Conservation (phyloP, 1,140 invertebrate genomes). For the Achatina immaculata region DNA sequence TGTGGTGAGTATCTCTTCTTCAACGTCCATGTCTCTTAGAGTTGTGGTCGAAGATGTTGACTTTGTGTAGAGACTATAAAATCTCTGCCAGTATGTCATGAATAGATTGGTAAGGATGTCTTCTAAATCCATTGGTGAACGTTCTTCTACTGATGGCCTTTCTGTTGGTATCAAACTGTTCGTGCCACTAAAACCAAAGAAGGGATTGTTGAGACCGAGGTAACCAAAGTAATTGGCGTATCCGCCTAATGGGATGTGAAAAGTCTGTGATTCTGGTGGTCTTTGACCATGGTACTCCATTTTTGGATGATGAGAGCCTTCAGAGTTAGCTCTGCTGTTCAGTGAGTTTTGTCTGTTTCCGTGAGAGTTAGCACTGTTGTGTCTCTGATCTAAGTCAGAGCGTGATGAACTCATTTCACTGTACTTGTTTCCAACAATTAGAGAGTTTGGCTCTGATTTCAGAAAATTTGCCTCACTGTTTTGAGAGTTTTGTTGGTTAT, state of each 20-base stretch:
- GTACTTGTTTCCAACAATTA: neutral
- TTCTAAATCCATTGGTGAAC: neutral
- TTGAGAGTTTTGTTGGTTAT: neutral
- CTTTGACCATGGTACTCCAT: neutral
- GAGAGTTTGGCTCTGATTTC: neutral
- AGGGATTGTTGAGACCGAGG: neutral
- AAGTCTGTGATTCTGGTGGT: neutral
- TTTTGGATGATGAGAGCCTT: neutral
- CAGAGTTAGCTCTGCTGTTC: neutral
- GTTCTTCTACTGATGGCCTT: neutral
- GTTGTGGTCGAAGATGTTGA: neutral
- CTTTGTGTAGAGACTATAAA: neutral
- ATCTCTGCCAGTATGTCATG: neutral
- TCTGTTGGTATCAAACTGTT: neutral
- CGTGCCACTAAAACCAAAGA: neutral
- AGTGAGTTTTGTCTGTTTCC: neutral
- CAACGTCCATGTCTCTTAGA: neutral
- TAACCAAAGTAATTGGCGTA: neutral
- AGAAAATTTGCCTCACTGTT: neutral
- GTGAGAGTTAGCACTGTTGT: neutral
- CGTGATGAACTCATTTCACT: too few relatives aligned
- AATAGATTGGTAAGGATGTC: neutral
- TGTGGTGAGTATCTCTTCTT: neutral
- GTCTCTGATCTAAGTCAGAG: too few relatives aligned
- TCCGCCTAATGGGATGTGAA: neutral